Percentiles rank a stretch among this genome's conserved stretches.
These are phyloP conservation scores for Regulus satrapa DNA, from an alignment of 2,113 vertebrate species.

Conservation along the genomic window DNA sequence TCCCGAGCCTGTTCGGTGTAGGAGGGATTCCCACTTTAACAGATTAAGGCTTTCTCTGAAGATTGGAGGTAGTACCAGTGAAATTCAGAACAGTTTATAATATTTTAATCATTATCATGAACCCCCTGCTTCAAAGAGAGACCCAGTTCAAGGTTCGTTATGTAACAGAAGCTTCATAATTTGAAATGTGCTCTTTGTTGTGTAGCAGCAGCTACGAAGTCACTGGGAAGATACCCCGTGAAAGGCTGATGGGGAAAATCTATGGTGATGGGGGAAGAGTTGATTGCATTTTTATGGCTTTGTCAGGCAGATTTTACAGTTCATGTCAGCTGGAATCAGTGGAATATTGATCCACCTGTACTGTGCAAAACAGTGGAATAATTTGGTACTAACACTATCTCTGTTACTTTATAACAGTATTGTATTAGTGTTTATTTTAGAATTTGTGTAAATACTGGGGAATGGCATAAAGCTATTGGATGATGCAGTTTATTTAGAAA, in stretches of 20 bases:
- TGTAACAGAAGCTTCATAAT: background rate
- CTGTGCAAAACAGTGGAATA: background rate
- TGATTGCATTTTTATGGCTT: background rate
- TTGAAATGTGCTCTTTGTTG: background rate
- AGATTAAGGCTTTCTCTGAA: background rate
- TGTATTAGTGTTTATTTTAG: background rate
- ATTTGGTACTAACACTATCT: background rate
- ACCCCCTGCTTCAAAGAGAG: background rate
- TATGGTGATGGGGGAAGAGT: background rate
- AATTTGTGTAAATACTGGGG: background rate
- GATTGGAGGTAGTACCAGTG: background rate
- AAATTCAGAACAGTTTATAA: background rate
- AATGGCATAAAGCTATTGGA: background rate
- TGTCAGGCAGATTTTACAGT: background rate
- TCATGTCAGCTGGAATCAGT: background rate
- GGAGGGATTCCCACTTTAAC: background rate
- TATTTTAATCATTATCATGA: background rate
- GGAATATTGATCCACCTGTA: background rate
- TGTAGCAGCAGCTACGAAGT: background rate
- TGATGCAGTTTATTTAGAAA: background rate
- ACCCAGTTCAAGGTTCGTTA: background rate
- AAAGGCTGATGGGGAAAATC: background rate
- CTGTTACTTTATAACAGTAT: background rate
- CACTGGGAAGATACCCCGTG: background rate
- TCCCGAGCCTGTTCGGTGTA: background rate